Conservation (phyloP, 1,140 invertebrate genomes). For the Saxidomus purpurata region DNA sequence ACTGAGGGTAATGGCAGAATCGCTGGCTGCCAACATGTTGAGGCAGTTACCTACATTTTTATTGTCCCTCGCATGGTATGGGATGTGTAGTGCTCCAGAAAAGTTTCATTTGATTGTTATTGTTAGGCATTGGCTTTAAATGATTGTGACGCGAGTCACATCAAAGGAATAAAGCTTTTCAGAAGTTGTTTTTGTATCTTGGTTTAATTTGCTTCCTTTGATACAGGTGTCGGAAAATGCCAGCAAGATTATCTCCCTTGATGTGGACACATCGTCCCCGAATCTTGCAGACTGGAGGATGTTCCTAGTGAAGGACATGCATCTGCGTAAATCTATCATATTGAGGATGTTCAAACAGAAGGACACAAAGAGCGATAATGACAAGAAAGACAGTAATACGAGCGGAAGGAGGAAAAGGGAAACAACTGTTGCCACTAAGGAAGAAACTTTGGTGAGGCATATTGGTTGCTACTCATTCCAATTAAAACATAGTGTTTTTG, state of each 20-base stretch:
- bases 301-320: not conserved
- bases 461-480: not conserved
- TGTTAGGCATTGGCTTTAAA: too few species aligned
- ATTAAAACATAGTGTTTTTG: too few species aligned
- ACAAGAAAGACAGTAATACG: slow-evolving; percentile 21
- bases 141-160: too few species aligned
- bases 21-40: too few species aligned
- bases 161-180: too few species aligned
- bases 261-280: slow-evolving; percentile 65
- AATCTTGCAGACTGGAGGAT: slow-evolving; percentile 15
- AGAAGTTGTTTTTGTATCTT: too few species aligned
- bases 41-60: too few species aligned
- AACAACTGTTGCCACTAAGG: not conserved
- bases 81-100: too few species aligned
- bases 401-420: slow-evolving; percentile 11
- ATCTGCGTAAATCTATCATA: not conserved
- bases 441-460: slow-evolving; percentile 50
- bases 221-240: slow-evolving; percentile 8
- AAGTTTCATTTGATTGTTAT: too few species aligned
- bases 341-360: slow-evolving; percentile 5
- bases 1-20: too few species aligned
- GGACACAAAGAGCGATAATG: not conserved
- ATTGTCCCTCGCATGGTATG: too few species aligned
- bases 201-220: not conserved
- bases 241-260: slow-evolving; percentile 63